Base-by-base conservation (phyloP, 2,888 invertebrate genomes). In the Halictus quadricinctus region DNA sequence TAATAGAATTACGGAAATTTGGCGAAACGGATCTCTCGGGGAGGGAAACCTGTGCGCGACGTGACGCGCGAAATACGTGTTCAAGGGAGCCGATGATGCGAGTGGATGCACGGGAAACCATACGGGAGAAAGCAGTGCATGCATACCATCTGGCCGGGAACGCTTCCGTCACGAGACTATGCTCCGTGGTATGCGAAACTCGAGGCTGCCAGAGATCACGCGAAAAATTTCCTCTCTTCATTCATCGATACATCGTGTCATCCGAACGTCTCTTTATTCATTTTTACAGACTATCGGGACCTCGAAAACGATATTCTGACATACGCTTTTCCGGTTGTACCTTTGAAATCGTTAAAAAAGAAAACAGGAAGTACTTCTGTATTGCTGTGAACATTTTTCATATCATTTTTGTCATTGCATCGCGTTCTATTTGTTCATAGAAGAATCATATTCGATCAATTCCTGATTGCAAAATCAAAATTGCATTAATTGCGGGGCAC, bases 131-230 rank as follows among this genome's bases (percentile, higher is more conserved):
- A 85, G 87, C 86, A 86, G 90, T 87, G 87, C 87, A 89, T 87
- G 87, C 88, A 80, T 83, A 84, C 91, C 91, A 91, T 87, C 89
- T 92, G 91, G 85, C 88, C 88, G 85, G 87, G 87, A 89, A 84
- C 54, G 85, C 90, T 90, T 92, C 91, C 90, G 89, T 89, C 81
- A 82, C 87, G 88, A 87, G 84, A 80, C 70, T 85, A 6, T 29
- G 50, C 64, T 72, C 82, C 46, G 25, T 29, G 50, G 48, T 25
- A 50, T 72, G 72, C 72, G 66, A 66, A 66, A 66, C 60, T 8
- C 66, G 66, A 66, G 36, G 36, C 66, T 66, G 66, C 2, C 10
- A 21, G 36, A 64, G 60, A 64, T 64, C 60, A 7, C 60, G 25
- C 25, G 60, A 64, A 64, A 64, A 64, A 29, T 64, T 15, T 29